A percentile compares a stretch with the other conserved stretches of the same genome.
Evolutionary conservation across 2,797 vertebrate species (phyloP).

Genomic region (Carduelis carduelis): DNA sequence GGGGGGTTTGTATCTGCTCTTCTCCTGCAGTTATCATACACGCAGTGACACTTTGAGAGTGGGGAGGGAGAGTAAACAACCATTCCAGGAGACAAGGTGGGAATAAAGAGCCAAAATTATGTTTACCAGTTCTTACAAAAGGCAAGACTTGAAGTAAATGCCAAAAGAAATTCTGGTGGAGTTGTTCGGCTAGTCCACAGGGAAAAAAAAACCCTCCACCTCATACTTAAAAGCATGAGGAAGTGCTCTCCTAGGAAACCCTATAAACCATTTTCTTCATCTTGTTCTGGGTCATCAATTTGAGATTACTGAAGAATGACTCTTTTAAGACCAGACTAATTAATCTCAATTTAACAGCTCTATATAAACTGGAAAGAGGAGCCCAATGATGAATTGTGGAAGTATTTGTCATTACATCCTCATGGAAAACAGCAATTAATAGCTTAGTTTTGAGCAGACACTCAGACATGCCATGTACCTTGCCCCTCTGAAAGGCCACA

Average conservation of each 20-base stretch:
- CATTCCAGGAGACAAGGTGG: neutral
- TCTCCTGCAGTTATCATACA: neutral
- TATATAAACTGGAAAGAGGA: neutral
- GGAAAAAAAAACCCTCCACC: too few relatives aligned
- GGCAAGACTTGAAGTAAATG: neutral
- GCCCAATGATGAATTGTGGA: fast-evolving
- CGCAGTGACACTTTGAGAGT: fast-evolving
- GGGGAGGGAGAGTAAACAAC: neutral
- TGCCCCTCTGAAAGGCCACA: neutral
- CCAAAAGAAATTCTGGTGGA: neutral
- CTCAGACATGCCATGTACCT: neutral
- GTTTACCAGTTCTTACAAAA: neutral
- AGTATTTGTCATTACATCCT: neutral
- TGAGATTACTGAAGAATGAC: neutral
- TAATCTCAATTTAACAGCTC: neutral
- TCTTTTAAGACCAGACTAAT: neutral
- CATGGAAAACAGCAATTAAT: neutral
- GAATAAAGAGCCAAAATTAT: neutral
- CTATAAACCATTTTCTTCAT: neutral
- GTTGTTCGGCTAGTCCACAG: neutral
- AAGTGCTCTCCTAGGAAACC: neutral
- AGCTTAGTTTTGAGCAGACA: neutral
- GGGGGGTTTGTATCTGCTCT: neutral
- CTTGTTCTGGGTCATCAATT: neutral
- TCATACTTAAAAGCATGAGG: neutral